Evolutionary conservation across 2,888 invertebrate species (phyloP), one percentile per base, ranked within the genome.

Genomic region (Tanytarsus gracilentus): DNA sequence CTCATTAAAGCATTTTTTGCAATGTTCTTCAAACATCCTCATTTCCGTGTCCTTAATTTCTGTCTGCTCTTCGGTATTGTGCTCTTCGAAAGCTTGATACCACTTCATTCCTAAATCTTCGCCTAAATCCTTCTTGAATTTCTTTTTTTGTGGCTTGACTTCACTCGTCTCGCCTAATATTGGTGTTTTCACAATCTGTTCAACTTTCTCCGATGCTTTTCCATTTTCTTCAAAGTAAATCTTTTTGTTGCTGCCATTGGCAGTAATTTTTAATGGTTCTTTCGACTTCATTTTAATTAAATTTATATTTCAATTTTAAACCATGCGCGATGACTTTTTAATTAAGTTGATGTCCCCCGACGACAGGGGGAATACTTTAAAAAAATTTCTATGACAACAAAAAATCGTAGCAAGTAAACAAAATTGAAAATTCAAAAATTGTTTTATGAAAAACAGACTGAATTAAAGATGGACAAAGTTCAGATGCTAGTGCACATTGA

Each of bases 401-500:
- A n/a, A n/a, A 9, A 44, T 21, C 44, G 40, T 23, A 44, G 44
- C 23, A 36, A 6, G 4, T 36, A 4, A 14, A 14, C 14, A 36
- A 36, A 36, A 8, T 14, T 36, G n/a, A 4, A 44, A 44, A 16
- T 23, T 40, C 40, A 18, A 9, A 8, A 21, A 44, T 44, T 40
- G 9, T 16, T 1, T 40, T 18, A 9, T 44, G 44, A 44, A 16
- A 23, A 8, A 44, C 3, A 44, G 18, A 9, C n/a, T n/a, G n/a
- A 21, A 14, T 21, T 23, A 7, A 50, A 36, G 21, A 78, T 88
- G 73, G 84, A 88, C 63, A 92, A 91, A 66, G 94, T 95, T 0
- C 93, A 93, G 75, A 86, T 96, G 67, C 89, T 96, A 66, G 83
- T 87, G 61, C 92, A 95, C 69, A 80, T 86, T 30, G 88, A 94